These are phyloP conservation scores for Xylota segnis DNA, from an alignment of 2,888 invertebrate species.

Conservation along the genomic window DNA sequence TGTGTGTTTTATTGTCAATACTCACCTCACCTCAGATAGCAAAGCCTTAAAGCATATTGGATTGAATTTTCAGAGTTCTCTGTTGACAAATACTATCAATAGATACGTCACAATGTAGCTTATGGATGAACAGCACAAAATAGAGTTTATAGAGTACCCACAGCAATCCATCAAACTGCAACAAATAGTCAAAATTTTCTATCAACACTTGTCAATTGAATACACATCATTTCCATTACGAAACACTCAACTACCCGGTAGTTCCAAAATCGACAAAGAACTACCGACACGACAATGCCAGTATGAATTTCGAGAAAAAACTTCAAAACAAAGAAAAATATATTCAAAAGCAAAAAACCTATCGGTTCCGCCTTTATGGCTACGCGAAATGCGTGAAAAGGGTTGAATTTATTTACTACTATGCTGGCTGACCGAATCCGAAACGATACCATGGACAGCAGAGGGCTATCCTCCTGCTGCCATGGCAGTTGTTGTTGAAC, in stretches of 20 bases:
- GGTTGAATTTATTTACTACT: constrained; percentile 51
- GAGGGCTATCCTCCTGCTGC: constrained; percentile 19
- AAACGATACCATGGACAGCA: constrained; percentile 31
- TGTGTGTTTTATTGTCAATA: no score
- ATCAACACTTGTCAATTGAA: neutral
- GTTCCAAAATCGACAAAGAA: neutral
- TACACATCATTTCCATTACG: neutral
- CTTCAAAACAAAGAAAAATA: neutral
- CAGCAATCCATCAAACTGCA: neutral
- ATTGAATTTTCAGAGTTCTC: no score
- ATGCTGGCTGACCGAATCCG: constrained; percentile 54
- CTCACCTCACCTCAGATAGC: no score
- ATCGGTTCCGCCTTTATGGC: constrained; percentile 63
- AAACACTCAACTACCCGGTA: neutral
- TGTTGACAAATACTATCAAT: no score
- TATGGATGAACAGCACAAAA: no score
- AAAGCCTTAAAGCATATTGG: no score
- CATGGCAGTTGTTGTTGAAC: neutral
- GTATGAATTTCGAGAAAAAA: neutral
- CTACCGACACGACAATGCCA: neutral
- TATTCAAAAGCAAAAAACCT: constrained; percentile 26
- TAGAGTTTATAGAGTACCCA: neutral
- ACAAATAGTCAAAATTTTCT: neutral
- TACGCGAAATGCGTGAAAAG: constrained; percentile 70
- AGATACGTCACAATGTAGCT: no score